A percentile compares a stretch with the other conserved stretches of the same genome.
Conservation (phyloP, 1,140 invertebrate genomes). For the Hylyphantes graminicola region DNA sequence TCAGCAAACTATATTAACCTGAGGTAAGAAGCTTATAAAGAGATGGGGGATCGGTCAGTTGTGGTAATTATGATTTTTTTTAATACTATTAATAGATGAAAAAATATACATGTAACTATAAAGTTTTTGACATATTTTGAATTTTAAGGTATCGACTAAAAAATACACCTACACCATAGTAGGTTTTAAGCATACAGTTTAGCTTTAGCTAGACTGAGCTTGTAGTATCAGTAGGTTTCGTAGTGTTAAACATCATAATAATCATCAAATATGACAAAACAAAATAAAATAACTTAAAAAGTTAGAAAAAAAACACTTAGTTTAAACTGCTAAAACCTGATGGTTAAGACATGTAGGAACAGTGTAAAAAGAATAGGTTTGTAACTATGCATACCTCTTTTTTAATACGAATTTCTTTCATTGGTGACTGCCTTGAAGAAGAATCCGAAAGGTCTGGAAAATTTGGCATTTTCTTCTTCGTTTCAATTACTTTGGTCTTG, state of each 20-base stretch:
- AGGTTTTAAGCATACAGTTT: too few relatives aligned
- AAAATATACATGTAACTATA: too few relatives aligned
- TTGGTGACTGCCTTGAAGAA: neutral
- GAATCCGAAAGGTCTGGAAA: conserved; percentile 15
- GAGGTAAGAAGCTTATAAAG: too few relatives aligned
- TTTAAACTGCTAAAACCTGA: neutral
- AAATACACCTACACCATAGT: too few relatives aligned
- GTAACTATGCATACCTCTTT: conserved; percentile 27
- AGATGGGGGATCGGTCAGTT: too few relatives aligned
- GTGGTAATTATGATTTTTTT: too few relatives aligned
- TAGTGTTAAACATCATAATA: neutral
- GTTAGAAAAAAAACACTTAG: neutral
- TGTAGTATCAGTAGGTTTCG: too few relatives aligned
- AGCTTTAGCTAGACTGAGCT: neutral
- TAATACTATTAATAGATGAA: too few relatives aligned
- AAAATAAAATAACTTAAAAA: neutral
- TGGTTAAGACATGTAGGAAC: neutral
- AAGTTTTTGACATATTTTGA: too few relatives aligned
- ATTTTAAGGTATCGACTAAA: too few relatives aligned
- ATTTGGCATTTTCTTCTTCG: conserved; percentile 26
- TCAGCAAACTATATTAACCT: too few relatives aligned
- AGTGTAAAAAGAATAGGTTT: neutral
- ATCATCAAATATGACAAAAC: neutral
- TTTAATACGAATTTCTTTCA: conserved; percentile 22
- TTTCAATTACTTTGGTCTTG: conserved; percentile 11